These are phyloP conservation scores for Colletes collaris DNA, from an alignment of 2,888 invertebrate genomes.

Conservation along the genomic window DNA sequence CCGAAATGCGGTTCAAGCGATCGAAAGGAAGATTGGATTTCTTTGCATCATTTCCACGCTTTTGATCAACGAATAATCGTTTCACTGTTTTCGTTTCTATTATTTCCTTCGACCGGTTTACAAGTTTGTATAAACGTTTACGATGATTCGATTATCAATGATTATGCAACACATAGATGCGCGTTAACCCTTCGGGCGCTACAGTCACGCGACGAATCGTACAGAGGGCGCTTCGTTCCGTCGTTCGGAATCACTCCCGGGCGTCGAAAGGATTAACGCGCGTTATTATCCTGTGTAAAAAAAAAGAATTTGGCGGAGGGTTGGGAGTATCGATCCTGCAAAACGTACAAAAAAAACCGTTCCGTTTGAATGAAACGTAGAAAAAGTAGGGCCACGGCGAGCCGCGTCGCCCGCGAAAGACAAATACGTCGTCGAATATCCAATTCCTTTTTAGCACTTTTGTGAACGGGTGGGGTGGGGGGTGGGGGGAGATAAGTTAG, in stretches of 20 bases:
- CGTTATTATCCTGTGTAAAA: neutral
- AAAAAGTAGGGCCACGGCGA: constrained; percentile 20
- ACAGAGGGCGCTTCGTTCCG: neutral
- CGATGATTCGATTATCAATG: constrained; percentile 10
- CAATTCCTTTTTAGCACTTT: constrained; percentile 61
- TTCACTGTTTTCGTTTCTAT: constrained; percentile 1
- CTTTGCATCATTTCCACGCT: constrained; percentile 66
- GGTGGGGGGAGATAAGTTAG: constrained; percentile 25
- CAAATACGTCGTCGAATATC: constrained; percentile 48
- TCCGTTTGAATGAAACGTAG: constrained; percentile 20
- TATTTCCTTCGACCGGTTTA: neutral
- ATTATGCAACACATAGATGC: constrained; percentile 11
- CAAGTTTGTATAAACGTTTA: neutral
- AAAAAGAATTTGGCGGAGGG: constrained; percentile 20
- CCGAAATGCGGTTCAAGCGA: constrained; percentile 61
- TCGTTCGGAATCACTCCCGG: neutral
- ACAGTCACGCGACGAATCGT: neutral
- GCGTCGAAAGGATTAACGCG: neutral
- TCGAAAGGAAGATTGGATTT: constrained; percentile 76
- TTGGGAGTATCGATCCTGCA: constrained; percentile 3
- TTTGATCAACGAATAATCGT: constrained; percentile 4
- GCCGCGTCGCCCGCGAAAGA: constrained; percentile 27
- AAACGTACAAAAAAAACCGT: constrained; percentile 33
- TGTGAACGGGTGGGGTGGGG: constrained; percentile 24
- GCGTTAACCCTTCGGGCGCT: neutral